Conservation (phyloP, 2,797 vertebrate species). For the Chrosomus eos region DNA sequence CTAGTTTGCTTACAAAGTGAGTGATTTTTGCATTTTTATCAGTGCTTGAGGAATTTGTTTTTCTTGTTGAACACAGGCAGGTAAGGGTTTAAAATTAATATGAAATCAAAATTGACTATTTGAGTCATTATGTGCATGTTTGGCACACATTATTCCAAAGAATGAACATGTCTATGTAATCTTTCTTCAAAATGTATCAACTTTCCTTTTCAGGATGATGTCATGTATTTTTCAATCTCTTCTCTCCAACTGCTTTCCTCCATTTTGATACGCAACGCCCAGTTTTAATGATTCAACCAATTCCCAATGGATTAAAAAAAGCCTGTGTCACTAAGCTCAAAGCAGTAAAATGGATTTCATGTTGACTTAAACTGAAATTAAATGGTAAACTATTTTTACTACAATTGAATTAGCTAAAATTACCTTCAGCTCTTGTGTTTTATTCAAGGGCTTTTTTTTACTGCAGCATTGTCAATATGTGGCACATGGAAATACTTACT, state of each 20-base stretch:
- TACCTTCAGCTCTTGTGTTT: neutral
- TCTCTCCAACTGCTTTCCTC: conserved; percentile 4
- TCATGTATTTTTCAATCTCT: neutral
- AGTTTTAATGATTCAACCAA: conserved; percentile 9
- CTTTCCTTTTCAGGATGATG: conserved; percentile 8
- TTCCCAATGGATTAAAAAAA: neutral
- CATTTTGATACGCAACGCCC: neutral
- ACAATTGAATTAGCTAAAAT: neutral
- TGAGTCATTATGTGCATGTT: neutral
- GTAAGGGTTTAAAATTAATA: neutral
- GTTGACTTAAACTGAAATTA: neutral
- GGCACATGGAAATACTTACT: neutral
- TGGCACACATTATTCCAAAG: conserved; percentile 26
- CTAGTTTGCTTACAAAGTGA: neutral
- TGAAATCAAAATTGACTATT: neutral
- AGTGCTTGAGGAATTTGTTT: neutral
- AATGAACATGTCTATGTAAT: conserved; percentile 4
- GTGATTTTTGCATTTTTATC: neutral
- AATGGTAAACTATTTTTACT: neutral
- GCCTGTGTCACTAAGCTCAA: neutral
- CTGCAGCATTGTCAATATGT: neutral
- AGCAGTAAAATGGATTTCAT: neutral
- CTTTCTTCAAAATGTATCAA: neutral
- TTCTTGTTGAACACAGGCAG: conserved; percentile 17
- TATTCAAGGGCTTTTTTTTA: conserved; percentile 8